Evolutionary conservation across 2,888 invertebrate species (phyloP), one percentile per base, ranked within the genome.

Genomic region (Tipula unca): DNA sequence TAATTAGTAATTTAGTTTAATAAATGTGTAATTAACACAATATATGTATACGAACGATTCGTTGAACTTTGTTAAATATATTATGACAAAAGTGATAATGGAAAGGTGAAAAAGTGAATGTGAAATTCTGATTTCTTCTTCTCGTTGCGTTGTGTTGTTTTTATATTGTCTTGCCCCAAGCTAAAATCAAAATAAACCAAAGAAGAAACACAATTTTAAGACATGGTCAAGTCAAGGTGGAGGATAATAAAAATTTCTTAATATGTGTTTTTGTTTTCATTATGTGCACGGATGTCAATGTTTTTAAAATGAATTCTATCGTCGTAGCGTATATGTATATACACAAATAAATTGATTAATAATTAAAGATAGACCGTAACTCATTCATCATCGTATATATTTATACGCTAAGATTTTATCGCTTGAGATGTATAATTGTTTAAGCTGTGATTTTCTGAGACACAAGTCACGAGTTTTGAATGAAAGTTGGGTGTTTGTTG

Each of bases 51-150:
- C 17, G 17, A 17, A 0, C 10, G 17, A 17, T 14, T 14, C 10
- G 48, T 17, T 54, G 14, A 32, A 32, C 8, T 48, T 48, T 5
- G n/a, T 48, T 48, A 69, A 69, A n/a, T n/a, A n/a, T n/a, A n/a
- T n/a, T n/a, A 25, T 25, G 69, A 69, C 25, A 69, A 69, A 69
- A 69, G 69, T 69, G 69, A 54, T 69, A 69, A 69, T 25, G 25
- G 20, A 69, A 69, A 69, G 69, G 69, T 69, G 69, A 69, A 69
- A 48, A 69, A 69, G 69, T 69, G 69, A 69, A 69, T 69, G 69
- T 69, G 69, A 69, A 69, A 69, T 69, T 20, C 3, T n/a, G 48
- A 25, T 69, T 69, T 13, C 69, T 13, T 69, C 25, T n/a, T 48
- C 39, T 39, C 8, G 13, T 39, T 39, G 1, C 32, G 48, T 48